Evolutionary conservation across 1,140 invertebrate species (phyloP), one percentile per base, ranked within the genome.

Genomic region (Helicoverpa zea): DNA sequence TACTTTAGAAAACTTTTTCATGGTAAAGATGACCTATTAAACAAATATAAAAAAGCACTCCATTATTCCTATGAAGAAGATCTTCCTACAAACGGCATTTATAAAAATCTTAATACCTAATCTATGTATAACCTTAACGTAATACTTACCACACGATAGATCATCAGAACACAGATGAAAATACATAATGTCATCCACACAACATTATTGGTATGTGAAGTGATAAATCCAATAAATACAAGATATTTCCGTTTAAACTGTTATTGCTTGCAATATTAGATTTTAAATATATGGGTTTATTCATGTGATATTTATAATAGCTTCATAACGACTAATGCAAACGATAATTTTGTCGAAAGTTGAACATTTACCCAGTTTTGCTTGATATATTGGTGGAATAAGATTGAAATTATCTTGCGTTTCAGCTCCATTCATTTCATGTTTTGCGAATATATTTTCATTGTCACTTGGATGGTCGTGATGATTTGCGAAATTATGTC

Each of bases 241-340:
- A 29, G 63, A 70, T 68, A 79, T 79, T 58, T 70, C 54, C 63
- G 54, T 29, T 78, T 68, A 56, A 79, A 68, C 64, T 79, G 64
- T 70, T 76, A 76, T 76, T 76, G 56, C 72, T 74, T 74, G 73
- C 73, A 63, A 63, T 63, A 61, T 76, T 76, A 63, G 73, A 61
- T 76, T 76, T 76, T 23, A 76, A 63, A 76, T 63, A 63, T 76
- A 76, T 76, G 12, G 59, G 73, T 76, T 61, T 47, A 76, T 76
- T 76, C 73, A 61, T 66, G 47, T 76, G 52, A 66, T 68, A 81
- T 81, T 81, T 81, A 81, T 81, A 70, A 81, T 76, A 68, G 35
- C 73, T 75, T 68, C 79, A 58, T 64, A 76, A 59, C 63, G 29
- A 61, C 79, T 81, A 81, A 81, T 78, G 75, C 49, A 66, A 66